Evolutionary conservation across 2,888 invertebrate genomes (phyloP).

Genomic region (Gisinianus flammeolus): DNA sequence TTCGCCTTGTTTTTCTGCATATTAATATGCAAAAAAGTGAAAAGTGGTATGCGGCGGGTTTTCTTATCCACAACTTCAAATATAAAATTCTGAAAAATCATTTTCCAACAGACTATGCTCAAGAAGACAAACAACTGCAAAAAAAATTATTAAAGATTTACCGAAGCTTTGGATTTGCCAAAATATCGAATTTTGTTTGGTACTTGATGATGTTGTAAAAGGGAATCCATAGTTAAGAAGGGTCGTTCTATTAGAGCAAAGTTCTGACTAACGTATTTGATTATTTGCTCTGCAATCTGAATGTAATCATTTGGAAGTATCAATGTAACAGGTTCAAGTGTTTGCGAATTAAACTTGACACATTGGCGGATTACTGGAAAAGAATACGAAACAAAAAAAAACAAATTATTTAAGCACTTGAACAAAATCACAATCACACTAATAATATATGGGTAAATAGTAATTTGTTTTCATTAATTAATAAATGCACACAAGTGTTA

Average conservation of each 20-base stretch:
- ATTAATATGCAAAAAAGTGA: too few species aligned
- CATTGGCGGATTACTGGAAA: slow-evolving; percentile 20
- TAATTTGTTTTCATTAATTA: too few species aligned
- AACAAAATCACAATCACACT: too few species aligned
- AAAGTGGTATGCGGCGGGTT: too few species aligned
- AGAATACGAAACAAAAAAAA: background rate
- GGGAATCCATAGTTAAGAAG: slow-evolving; percentile 25
- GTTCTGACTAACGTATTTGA: background rate
- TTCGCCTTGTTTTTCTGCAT: too few species aligned
- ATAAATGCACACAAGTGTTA: too few species aligned
- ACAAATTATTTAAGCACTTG: background rate
- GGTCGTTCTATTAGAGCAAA: slow-evolving; percentile 9
- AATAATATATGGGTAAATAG: too few species aligned
- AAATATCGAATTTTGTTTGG: slow-evolving; percentile 14
- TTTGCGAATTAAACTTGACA: slow-evolving; percentile 1
- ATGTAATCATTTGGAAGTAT: slow-evolving; percentile 17
- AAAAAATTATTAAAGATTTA: slow-evolving; percentile 17
- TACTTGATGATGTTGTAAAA: slow-evolving; percentile 12
- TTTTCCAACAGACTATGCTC: background rate
- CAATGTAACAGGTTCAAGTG: background rate
- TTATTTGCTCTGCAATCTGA: slow-evolving; percentile 8
- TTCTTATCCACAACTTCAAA: too few species aligned
- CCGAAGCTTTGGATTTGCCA: background rate
- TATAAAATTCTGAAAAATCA: background rate
- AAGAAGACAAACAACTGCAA: background rate